Evolutionary conservation across 2,797 vertebrate genomes (phyloP), one percentile per base, ranked within the genome.

Genomic region (Hydrocynus forskahlii): DNA sequence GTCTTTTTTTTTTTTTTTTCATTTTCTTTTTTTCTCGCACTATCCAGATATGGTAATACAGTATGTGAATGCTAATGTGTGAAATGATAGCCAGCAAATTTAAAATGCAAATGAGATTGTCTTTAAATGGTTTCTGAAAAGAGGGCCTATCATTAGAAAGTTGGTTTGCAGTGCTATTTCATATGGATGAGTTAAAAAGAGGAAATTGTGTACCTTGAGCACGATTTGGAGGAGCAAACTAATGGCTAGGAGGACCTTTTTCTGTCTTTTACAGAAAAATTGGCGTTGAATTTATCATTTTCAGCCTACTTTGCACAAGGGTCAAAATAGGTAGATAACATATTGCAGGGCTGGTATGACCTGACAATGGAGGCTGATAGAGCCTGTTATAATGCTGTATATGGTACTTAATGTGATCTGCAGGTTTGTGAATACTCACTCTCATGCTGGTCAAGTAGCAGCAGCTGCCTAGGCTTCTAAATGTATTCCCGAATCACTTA

Each of bases 51-150:
- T 13, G 23, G 64, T n/a, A 63, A 14, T 75, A 74, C 81, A 69
- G 81, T 63, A 43, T 29, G 19, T 62, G 76, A 79, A 75, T 83
- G 71, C 70, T 81, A 81, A 85, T 85, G 70, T 23, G 45, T 59
- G 14, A 62, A 80, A 73, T 54, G 23, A 71, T 80, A 59, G 63
- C 76, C 52, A 38, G 63, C 17, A 57, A 81, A 83, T 79, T 81
- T 85, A 80, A 85, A 83, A 83, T 87, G 83, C 79, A 72, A 67
- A 83, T 83, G 73, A 74, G 69, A 85, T 85, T 71, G 76, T 79
- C 64, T 85, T 80, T 87, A 83, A 85, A 85, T 83, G 83, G 80
- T 85, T 79, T 83, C 80, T 67, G 80, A 79, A 52, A 60, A 67
- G 69, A 81, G 83, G 81, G 78, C 79, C 80, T 75, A 78, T 80